These are phyloP conservation scores for Parnassius apollo DNA, from an alignment of 2,888 invertebrate species.

Conservation along the genomic window DNA sequence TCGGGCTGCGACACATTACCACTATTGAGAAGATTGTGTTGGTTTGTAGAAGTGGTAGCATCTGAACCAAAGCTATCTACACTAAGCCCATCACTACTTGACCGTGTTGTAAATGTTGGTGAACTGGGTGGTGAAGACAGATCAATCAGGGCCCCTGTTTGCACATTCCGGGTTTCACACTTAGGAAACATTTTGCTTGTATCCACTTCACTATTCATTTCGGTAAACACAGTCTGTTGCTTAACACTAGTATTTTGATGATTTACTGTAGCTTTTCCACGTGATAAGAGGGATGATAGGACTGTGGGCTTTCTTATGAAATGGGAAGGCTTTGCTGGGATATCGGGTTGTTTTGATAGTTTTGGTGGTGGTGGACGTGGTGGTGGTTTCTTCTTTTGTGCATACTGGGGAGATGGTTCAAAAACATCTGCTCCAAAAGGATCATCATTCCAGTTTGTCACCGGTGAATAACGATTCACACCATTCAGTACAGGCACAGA, in stretches of 20 bases:
- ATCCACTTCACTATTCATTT: constrained; percentile 57
- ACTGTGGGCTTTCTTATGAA: constrained; percentile 76
- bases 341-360: constrained; percentile 57
- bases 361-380: constrained; percentile 87
- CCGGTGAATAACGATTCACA: constrained; percentile 74
- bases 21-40: constrained; percentile 77
- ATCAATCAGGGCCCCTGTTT: constrained; percentile 84
- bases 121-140: constrained; percentile 87
- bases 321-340: constrained; percentile 76
- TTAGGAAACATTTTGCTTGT: constrained; percentile 67
- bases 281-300: constrained; percentile 60
- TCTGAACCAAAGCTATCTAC: constrained; percentile 89
- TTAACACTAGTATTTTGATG: constrained; percentile 36
- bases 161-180: constrained; percentile 70
- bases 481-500: constrained; percentile 71
- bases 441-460: constrained; percentile 79
- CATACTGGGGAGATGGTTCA: constrained; percentile 63
- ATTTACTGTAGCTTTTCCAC: constrained; percentile 54
- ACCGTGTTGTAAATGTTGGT: constrained; percentile 87
- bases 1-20: constrained; percentile 87
- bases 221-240: constrained; percentile 44
- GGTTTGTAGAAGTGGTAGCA: constrained; percentile 81
- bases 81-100: constrained; percentile 87
- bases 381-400: constrained; percentile 85
- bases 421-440: constrained; percentile 76